Conservation (phyloP, 2,113 vertebrate species). For the Pollachius pollachius region DNA sequence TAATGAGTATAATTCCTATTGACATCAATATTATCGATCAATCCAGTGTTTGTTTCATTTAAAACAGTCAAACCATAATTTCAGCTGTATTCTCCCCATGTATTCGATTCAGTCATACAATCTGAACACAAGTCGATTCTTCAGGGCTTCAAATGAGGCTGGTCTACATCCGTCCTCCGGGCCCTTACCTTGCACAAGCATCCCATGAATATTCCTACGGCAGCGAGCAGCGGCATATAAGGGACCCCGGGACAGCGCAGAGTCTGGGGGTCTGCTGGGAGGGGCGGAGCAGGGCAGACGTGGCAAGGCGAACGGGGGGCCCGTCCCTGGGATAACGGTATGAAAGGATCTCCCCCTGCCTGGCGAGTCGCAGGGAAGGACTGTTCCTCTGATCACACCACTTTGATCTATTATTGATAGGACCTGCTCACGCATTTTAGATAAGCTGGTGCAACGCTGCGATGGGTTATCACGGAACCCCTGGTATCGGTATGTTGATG, state of each 20-base stretch:
- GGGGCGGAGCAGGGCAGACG: background rate
- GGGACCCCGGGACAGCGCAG: background rate
- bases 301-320: background rate
- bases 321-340: background rate
- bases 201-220: background rate
- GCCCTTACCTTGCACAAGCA: background rate
- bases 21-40: too few species aligned
- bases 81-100: too few species aligned
- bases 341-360: background rate
- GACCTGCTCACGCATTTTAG: too few species aligned
- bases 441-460: background rate
- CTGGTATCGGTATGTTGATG: background rate
- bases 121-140: background rate
- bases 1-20: too few species aligned
- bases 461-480: background rate
- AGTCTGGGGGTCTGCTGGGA: background rate
- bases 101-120: background rate
- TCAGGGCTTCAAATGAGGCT: background rate
- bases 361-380: background rate
- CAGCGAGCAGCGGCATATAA: background rate
- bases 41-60: too few species aligned
- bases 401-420: slow-evolving; percentile 15
- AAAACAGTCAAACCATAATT: too few species aligned
- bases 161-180: background rate
- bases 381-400: slow-evolving; percentile 5